These are phyloP conservation scores for Philantomba maxwellii DNA, from an alignment of 2,113 vertebrate species.

Conservation along the genomic window DNA sequence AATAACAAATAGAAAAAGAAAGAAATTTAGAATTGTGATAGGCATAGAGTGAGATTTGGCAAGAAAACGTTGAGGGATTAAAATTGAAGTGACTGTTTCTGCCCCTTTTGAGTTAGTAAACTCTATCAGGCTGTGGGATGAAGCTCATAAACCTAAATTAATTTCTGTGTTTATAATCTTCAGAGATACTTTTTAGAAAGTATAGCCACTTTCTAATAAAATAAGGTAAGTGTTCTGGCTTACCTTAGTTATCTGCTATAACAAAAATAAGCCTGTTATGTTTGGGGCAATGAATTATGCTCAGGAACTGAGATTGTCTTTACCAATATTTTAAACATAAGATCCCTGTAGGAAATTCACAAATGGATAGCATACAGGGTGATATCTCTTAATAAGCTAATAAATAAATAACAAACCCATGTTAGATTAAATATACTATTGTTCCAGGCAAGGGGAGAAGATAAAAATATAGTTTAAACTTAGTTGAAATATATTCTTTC, in stretches of 20 bases:
- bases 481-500: background rate
- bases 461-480: background rate
- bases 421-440: background rate
- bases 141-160: background rate
- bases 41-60: accelerated
- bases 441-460: background rate
- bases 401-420: background rate
- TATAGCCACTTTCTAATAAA: background rate
- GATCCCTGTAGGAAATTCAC: background rate
- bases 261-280: background rate
- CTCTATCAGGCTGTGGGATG: background rate
- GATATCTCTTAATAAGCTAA: background rate
- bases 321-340: background rate
- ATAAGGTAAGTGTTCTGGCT: background rate
- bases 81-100: background rate
- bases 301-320: background rate
- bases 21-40: background rate
- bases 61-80: background rate
- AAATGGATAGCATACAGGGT: background rate
- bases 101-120: background rate
- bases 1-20: background rate
- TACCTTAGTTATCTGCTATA: background rate
- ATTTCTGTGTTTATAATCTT: background rate
- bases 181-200: background rate
- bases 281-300: background rate